Evolutionary conservation across 2,888 invertebrate species (phyloP), one percentile per base, ranked within the genome.

Genomic region (Spisula solida): DNA sequence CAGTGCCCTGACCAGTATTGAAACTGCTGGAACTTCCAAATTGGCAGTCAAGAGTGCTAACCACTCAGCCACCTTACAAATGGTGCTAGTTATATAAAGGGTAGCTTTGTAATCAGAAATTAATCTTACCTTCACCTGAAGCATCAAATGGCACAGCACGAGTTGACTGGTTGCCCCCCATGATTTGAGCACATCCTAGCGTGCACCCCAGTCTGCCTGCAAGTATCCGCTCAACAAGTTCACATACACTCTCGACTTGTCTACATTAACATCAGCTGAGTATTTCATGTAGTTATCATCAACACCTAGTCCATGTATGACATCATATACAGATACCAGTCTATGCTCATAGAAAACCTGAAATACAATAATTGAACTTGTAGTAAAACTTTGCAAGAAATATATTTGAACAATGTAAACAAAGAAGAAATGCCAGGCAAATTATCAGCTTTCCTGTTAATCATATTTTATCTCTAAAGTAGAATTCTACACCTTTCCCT

Each of bases 81-180:
- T n/a, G n/a, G n/a, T n/a, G n/a, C n/a, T n/a, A n/a, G 41, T 2
- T 41, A 41, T 5, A 41, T 41, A 41, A 41, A 8, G 41, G 8
- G 2, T 41, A 41, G 2, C 2, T 41, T 41, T 41, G 41, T 41
- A 8, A 2, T 41, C 8, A 8, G 41, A 2, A 41, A 82, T 66
- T 66, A 48, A 25, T 81, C 88, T 88, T 94, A 95, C 96, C 95
- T 93, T 95, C 95, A 16, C 95, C 95, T 86, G 93, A 94, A 41
- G 93, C 95, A 91, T 96, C 96, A 91, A 95, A 95, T 82, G 95
- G 95, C 55, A 93, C 93, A 91, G 94, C 94, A 70, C 95, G 92
- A 75, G 95, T 92, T 18, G 96, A 96, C 88, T 95, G 94, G 79
- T 95, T 94, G n/a, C 93, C 94, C 88, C 95, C 96, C 96, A 96